A percentile compares a stretch with the other conserved stretches of the same genome.
Evolutionary conservation across 2,888 invertebrate genomes (phyloP).

Genomic region (Microplitis deprimator): DNA sequence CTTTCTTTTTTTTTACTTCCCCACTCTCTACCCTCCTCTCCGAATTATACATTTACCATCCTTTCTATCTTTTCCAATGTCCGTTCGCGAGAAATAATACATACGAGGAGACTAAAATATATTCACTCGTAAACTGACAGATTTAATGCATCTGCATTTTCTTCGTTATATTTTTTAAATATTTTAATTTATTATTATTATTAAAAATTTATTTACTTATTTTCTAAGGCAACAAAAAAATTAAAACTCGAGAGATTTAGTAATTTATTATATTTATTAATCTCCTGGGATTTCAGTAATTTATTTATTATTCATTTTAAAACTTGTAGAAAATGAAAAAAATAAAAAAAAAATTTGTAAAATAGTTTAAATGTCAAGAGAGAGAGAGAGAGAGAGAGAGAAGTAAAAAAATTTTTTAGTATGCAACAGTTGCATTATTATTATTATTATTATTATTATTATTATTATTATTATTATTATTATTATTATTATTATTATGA

Average conservation of each 20-base stretch:
- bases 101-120: neutral
- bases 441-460: conserved; percentile 47
- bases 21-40: neutral
- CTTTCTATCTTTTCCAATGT: conserved; percentile 19
- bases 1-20: too few species aligned
- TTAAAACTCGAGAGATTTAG: too few species aligned
- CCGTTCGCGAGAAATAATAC: neutral
- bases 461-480: conserved; percentile 47
- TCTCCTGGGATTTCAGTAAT: too few species aligned
- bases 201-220: too few species aligned
- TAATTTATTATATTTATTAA: too few species aligned
- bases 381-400: conserved; percentile 21
- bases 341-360: too few species aligned
- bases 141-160: too few species aligned
- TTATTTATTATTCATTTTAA: too few species aligned
- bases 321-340: too few species aligned
- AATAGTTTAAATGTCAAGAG: neutral
- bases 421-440: conserved; percentile 61
- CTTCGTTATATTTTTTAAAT: too few species aligned
- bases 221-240: too few species aligned
- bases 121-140: neutral
- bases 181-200: too few species aligned
- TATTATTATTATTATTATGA: conserved; percentile 53
- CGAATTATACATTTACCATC: conserved; percentile 7
- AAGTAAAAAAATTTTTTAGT: conserved; percentile 60